Evolutionary conservation across 2,797 vertebrate genomes (phyloP), one percentile per base, ranked within the genome.

Genomic region (Heterohyrax brucei): DNA sequence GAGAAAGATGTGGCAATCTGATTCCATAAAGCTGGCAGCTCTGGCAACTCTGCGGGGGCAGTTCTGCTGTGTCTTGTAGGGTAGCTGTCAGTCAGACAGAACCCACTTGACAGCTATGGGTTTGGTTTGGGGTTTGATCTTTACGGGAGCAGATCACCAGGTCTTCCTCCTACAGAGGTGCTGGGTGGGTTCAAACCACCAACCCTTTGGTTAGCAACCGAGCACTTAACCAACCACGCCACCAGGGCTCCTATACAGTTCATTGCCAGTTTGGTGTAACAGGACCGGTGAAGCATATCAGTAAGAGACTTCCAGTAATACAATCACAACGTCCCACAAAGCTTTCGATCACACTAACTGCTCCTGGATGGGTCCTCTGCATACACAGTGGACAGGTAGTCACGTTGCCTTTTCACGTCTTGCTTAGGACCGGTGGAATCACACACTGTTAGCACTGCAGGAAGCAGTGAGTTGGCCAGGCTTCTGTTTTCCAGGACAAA

Each of bases 401-500:
- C 39, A 39, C 39, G 39, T 3, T 64, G 30, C 21, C 53, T 79
- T 91, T 79, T 28, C 1, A 33, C 21, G n/a, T 83, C 39, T 87
- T 80, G 19, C 12, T 85, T 90, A 73, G 46, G 56, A 76, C 78
- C 22, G 56, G 62, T 0, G 70, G 30, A 83, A 87, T 79, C 70
- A 91, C 0, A 93, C 33, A 56, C 44, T 85, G 78, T 76, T 82
- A 56, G 68, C 39, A 78, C 5, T 62, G 24, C 59, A 84, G 24
- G 70, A 18, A 86, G 30, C 26, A 86, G 53, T 66, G 14, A 68
- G 18, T 73, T 28, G 70, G 53, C 5, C 22, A 87, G n/a, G 53
- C 30, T 94, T 91, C 66, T 84, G 4, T 91, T 94, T 95, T 80
- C 76, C 30, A 87, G 26, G 39, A 96, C 72, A 84, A 86, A 64